These are phyloP conservation scores for Pomatostomus ruficeps DNA, from an alignment of 2,113 vertebrate species.

Conservation along the genomic window DNA sequence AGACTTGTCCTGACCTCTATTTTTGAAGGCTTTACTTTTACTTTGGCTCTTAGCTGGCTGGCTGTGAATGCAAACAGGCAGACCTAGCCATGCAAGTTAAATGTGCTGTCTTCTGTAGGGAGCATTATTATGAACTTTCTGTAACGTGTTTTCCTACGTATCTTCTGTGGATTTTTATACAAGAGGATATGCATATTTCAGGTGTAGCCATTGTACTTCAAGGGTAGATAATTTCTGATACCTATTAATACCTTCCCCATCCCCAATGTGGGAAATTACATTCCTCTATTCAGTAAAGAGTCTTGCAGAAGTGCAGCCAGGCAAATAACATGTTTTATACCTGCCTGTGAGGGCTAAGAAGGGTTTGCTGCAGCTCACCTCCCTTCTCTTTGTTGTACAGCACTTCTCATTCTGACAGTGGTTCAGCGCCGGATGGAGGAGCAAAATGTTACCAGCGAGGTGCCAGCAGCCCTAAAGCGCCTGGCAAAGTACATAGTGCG, in stretches of 20 bases:
- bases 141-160: not conserved
- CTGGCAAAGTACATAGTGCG: conserved; percentile 54
- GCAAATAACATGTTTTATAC: not conserved
- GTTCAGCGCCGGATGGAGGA: conserved; percentile 26
- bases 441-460: not conserved
- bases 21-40: not conserved
- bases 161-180: not conserved
- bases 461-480: conserved; percentile 40
- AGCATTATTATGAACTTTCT: not conserved
- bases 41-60: not conserved
- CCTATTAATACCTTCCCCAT: not conserved
- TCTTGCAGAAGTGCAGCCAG: not conserved
- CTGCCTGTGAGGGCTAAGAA: not conserved
- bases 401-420: not conserved
- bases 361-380: not conserved
- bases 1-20: not conserved
- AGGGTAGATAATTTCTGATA: not conserved
- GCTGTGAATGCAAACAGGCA: not conserved
- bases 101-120: not conserved
- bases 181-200: not conserved
- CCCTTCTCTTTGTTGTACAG: not conserved
- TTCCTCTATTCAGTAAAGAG: not conserved
- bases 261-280: not conserved
- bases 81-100: not conserved
- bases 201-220: not conserved